Conservation (phyloP, 2,888 invertebrate species). For the Pollenia amentaria region DNA sequence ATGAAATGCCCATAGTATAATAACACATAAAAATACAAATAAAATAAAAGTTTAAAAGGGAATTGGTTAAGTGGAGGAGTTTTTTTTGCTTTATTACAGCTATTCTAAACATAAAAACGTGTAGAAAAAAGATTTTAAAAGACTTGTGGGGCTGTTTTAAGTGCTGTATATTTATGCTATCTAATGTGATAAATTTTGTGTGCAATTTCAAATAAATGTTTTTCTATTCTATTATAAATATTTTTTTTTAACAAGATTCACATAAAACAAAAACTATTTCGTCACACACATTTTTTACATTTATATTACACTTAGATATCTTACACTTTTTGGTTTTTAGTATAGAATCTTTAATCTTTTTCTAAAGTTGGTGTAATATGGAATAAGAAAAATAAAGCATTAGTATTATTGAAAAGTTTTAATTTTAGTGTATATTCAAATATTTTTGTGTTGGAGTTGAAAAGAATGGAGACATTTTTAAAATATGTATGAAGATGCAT, state of each 20-base stretch:
- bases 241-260: constrained; percentile 26
- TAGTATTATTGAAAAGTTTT: constrained; percentile 63
- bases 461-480: background rate
- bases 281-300: constrained; percentile 54
- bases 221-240: constrained; percentile 14
- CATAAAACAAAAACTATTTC: constrained; percentile 48
- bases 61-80: background rate
- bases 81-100: background rate
- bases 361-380: constrained; percentile 76
- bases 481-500: background rate
- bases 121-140: no score
- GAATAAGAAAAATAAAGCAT: constrained; percentile 74
- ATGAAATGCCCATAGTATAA: background rate
- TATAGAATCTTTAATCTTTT: constrained; percentile 82
- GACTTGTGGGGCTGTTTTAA: background rate
- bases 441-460: background rate
- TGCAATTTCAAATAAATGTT: constrained; percentile 29
- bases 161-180: constrained; percentile 28
- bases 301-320: constrained; percentile 78
- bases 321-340: constrained; percentile 84
- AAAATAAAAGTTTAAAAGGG: background rate
- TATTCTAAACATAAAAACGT: background rate
- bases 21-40: constrained; percentile 15
- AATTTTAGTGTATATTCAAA: background rate
- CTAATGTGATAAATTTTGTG: constrained; percentile 30